Evolutionary conservation across 2,797 vertebrate species (phyloP).

Genomic region (Amblyopsis hoosieri): DNA sequence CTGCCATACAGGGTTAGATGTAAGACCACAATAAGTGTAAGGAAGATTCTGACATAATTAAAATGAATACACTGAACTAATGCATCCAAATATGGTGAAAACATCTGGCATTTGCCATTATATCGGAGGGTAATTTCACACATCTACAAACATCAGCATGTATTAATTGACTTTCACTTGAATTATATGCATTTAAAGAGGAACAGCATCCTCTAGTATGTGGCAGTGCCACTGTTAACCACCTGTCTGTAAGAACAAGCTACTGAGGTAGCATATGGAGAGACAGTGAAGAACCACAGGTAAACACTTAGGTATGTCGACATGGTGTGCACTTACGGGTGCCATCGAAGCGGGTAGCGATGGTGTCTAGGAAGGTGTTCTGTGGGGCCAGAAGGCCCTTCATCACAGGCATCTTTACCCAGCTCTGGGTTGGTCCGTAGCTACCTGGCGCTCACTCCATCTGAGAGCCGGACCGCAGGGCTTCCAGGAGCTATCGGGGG

Average conservation of each 20-base stretch:
- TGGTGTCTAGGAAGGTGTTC: constrained; percentile 84
- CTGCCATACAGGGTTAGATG: constrained; percentile 4
- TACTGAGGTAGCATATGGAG: not conserved
- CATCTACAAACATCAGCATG: not conserved
- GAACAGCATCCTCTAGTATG: too few relatives aligned
- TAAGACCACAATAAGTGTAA: constrained; percentile 4
- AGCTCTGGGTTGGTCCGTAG: constrained; percentile 52
- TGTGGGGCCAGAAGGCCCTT: constrained; percentile 84
- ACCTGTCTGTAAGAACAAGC: too few relatives aligned
- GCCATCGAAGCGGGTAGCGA: constrained; percentile 82
- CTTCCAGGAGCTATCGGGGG: constrained; percentile 38
- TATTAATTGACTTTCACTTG: not conserved
- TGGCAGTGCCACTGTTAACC: too few relatives aligned
- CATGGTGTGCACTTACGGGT: constrained; percentile 75
- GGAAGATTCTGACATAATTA: not conserved
- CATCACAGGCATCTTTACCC: constrained; percentile 83
- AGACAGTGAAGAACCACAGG: not conserved
- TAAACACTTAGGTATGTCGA: not conserved
- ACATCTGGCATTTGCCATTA: not conserved
- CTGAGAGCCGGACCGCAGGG: constrained; percentile 31
- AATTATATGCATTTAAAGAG: too few relatives aligned
- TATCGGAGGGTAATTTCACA: not conserved
- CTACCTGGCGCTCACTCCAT: constrained; percentile 72
- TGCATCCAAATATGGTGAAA: not conserved
- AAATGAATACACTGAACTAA: not conserved